Evolutionary conservation across 1,140 invertebrate genomes (phyloP).

Genomic region (Steinernema feltiae): DNA sequence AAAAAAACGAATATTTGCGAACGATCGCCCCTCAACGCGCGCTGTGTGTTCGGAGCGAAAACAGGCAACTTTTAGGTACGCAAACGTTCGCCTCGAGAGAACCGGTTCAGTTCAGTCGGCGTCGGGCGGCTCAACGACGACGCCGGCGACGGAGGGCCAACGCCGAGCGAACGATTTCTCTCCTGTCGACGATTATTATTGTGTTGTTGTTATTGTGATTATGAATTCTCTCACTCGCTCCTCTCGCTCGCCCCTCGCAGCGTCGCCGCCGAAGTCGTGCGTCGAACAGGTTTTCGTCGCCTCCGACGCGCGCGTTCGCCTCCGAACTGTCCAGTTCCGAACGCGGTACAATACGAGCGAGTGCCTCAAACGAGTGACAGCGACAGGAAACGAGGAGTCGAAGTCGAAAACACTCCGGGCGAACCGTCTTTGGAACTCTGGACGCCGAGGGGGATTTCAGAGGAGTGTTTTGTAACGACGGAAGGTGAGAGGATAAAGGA

Average conservation of each 20-base stretch:
- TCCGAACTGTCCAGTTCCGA: not conserved
- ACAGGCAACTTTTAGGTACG: not conserved
- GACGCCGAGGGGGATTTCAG: too few species aligned
- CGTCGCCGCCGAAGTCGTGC: not conserved
- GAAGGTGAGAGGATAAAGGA: not conserved
- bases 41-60: not conserved
- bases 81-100: not conserved
- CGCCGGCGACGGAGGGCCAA: not conserved
- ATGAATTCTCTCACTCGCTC: not conserved
- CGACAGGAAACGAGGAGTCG: not conserved
- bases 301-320: not conserved
- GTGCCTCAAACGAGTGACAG: not conserved
- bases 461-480: not conserved
- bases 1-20: not conserved
- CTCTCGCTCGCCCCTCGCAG: not conserved
- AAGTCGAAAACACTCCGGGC: not conserved
- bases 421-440: too few species aligned
- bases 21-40: not conserved
- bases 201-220: constrained; percentile 9
- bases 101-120: not conserved
- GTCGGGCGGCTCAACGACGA: not conserved
- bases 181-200: not conserved
- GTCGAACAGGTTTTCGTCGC: not conserved
- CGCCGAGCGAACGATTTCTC: not conserved
- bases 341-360: not conserved